Conservation (phyloP, 2,888 invertebrate genomes). For the Tetragonisca angustula region DNA sequence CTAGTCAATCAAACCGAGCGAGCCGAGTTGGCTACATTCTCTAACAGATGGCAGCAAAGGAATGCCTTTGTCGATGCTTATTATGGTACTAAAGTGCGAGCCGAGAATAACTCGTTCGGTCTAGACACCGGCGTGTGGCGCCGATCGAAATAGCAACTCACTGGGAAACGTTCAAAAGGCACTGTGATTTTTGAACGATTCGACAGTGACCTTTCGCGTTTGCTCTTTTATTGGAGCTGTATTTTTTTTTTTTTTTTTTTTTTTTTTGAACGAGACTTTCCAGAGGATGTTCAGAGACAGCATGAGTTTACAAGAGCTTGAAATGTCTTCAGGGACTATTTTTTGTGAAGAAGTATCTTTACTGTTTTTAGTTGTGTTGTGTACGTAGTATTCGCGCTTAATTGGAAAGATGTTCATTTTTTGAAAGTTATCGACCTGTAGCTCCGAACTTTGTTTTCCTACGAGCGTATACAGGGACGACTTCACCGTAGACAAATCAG, state of each 20-base stretch:
- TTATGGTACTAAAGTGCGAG: slow-evolving; percentile 73
- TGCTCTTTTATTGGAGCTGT: not conserved
- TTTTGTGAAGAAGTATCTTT: not conserved
- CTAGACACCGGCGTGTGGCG: slow-evolving; percentile 75
- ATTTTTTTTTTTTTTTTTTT: no score
- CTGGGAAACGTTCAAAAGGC: slow-evolving; percentile 45
- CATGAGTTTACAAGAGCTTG: no score
- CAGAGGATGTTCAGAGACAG: no score
- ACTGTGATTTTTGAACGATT: slow-evolving; percentile 49
- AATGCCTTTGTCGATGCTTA: slow-evolving; percentile 67
- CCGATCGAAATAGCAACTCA: slow-evolving; percentile 78
- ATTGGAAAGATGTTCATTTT: not conserved
- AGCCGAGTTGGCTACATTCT: slow-evolving; percentile 56
- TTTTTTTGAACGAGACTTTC: not conserved
- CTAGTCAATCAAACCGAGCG: slow-evolving; percentile 45
- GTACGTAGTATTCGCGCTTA: not conserved
- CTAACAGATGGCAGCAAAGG: slow-evolving; percentile 73
- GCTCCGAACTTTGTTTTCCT: slow-evolving; percentile 39
- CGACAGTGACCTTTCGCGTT: slow-evolving; percentile 62
- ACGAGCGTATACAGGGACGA: slow-evolving; percentile 21
- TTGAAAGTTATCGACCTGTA: slow-evolving; percentile 15
- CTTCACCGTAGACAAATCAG: slow-evolving; percentile 45
- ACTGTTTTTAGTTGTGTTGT: no score
- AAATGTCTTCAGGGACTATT: not conserved
- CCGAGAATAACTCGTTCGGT: slow-evolving; percentile 77